phyloP scores from a whole-genome alignment of 2,888 invertebrate species.

The Epistrophella euchroma region DNA sequence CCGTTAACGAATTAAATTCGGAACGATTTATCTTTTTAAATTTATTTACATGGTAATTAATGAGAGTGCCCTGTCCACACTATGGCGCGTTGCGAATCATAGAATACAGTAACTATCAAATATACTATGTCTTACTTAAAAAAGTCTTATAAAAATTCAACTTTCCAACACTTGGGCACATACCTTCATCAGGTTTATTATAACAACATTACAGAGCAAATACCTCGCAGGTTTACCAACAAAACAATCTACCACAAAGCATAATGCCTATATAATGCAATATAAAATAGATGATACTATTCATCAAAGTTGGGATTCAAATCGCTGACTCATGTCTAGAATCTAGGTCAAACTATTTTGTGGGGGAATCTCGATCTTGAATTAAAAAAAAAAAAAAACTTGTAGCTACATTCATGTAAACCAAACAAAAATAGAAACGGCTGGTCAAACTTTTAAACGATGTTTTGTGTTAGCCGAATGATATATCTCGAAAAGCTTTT shows the following conservation, averaged over 20 bases:
- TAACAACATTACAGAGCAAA: background rate
- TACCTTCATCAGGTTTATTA: background rate
- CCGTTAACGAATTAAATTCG: no score
- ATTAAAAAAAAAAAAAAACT: conserved; percentile 2
- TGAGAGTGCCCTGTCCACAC: no score
- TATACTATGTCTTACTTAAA: no score
- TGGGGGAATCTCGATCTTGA: conserved; percentile 22
- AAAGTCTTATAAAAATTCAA: background rate
- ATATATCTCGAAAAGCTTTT: conserved; percentile 45
- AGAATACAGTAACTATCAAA: no score
- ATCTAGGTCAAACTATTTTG: conserved; percentile 27
- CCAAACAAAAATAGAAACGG: conserved; percentile 29
- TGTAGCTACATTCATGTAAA: background rate
- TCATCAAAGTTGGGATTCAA: background rate
- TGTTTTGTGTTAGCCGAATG: conserved; percentile 5
- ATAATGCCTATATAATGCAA: background rate
- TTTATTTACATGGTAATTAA: no score
- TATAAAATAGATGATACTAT: background rate
- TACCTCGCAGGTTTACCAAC: background rate
- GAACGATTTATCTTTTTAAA: no score
- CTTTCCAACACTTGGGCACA: background rate
- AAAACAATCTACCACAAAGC: background rate
- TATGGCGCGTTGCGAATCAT: no score
- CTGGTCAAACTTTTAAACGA: conserved; percentile 22
- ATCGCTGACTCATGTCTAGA: conserved; percentile 17